Conservation (phyloP, 1,140 invertebrate genomes). For the Neodiprion lecontei region DNA sequence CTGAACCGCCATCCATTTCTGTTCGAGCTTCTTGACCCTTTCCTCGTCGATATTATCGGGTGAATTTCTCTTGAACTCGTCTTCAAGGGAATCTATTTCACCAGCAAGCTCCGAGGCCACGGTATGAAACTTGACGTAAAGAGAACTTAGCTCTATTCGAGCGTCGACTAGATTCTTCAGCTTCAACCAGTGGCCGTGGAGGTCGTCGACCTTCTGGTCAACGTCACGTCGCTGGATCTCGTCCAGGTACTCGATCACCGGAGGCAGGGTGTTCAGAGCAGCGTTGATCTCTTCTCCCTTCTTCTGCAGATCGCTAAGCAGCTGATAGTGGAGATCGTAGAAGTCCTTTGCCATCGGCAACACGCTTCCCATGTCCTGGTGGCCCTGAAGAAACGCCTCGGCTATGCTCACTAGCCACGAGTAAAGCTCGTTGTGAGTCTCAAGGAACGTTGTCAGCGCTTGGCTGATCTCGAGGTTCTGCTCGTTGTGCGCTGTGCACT, state of each 20-base stretch:
- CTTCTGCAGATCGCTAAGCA: conserved; percentile 78
- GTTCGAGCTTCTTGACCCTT: conserved; percentile 64
- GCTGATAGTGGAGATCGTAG: conserved; percentile 75
- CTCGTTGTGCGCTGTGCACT: conserved; percentile 75
- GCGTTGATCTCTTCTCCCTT: conserved; percentile 58
- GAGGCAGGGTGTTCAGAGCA: conserved; percentile 67
- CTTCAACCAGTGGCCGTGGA: conserved; percentile 69
- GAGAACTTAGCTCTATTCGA: conserved; percentile 68
- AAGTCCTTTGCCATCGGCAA: conserved; percentile 77
- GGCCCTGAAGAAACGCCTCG: conserved; percentile 76
- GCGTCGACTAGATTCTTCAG: conserved; percentile 70
- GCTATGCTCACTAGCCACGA: conserved; percentile 77
- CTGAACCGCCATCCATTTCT: conserved; percentile 69
- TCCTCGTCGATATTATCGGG: conserved; percentile 61
- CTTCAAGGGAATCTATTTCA: conserved; percentile 73
- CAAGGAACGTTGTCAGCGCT: conserved; percentile 73
- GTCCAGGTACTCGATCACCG: conserved; percentile 71
- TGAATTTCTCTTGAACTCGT: conserved; percentile 57
- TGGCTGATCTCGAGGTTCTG: conserved; percentile 75
- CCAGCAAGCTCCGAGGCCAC: conserved; percentile 70
- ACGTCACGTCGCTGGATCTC: conserved; percentile 66
- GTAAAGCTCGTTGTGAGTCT: conserved; percentile 74
- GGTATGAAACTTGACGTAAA: conserved; percentile 79
- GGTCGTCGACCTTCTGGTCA: conserved; percentile 67
- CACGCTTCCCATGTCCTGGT: conserved; percentile 78